These are phyloP conservation scores for Maccullochella peelii DNA, from an alignment of 2,113 vertebrate genomes.

Conservation along the genomic window DNA sequence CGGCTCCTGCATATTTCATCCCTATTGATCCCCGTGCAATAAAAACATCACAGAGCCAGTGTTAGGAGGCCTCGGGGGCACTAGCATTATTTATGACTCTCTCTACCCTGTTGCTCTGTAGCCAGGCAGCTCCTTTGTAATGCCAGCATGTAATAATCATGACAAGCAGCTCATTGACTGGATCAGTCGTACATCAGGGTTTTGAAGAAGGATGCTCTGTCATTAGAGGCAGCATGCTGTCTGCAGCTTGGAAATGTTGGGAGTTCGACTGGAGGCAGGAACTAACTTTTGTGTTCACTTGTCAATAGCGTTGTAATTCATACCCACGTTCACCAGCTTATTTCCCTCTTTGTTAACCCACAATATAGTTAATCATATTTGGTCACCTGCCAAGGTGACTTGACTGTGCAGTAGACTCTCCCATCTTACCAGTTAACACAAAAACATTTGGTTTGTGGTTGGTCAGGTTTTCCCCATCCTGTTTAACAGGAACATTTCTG, in stretches of 20 bases:
- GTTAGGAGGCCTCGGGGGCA: constrained; percentile 21
- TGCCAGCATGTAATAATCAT: constrained; percentile 62
- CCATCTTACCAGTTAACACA: neutral
- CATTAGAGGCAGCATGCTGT: constrained; percentile 12
- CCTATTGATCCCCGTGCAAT: constrained; percentile 65
- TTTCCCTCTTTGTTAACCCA: neutral
- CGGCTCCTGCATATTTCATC: constrained; percentile 66
- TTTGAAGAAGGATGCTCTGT: constrained; percentile 44
- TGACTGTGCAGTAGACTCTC: neutral
- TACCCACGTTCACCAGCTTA: neutral
- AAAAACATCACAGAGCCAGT: constrained; percentile 60
- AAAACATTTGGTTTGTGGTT: neutral
- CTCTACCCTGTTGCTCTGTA: constrained; percentile 10
- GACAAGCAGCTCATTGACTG: constrained; percentile 41
- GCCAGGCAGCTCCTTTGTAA: constrained; percentile 55
- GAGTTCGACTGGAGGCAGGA: neutral
- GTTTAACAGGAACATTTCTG: neutral
- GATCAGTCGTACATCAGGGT: constrained; percentile 12
- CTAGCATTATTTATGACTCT: constrained; percentile 64
- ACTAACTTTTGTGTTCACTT: neutral
- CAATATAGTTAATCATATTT: neutral
- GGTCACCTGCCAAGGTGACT: neutral
- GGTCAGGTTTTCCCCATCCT: neutral
- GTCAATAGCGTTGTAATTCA: neutral
- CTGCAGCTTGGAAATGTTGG: neutral